Base-by-base conservation (phyloP, 2,797 vertebrate genomes). In the Syngnathus acus region DNA sequence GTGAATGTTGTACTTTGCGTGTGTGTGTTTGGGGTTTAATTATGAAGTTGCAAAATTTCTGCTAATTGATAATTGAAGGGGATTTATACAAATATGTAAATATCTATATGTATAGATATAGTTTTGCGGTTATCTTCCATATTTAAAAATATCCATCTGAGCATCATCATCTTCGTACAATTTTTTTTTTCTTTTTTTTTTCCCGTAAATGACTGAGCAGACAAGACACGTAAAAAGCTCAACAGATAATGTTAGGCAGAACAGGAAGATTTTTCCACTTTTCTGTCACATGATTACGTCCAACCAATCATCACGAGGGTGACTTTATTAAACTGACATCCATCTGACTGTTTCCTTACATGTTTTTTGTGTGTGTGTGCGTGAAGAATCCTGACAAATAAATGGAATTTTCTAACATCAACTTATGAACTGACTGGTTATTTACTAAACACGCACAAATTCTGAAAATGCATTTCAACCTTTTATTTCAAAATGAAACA, bases 371-470 rank as follows among this genome's bases (percentile, higher is more conserved):
- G 19, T 53, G 37, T 54, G 53, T 60, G 86, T 89, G 90, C 92
- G 89, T 91, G 86, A 88, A 42, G 84, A 92, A 86, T 88, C 90
- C 73, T 90, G 93, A 90, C 80, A 92, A 93, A 94, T 95, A 95
- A 96, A 92, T 85, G 54, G 74, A 86, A 84, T 94, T 90, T 93
- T 94, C 79, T 94, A 92, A 92, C 83, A 8, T 88, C 89, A 82
- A 86, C 48, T 65, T 66, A 21, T 58, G 47, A 62, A 54, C 10
- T 3, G 6, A 32, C 54, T 45, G 37, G 14, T 23, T 1, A 37
- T 37, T 23, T 54, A 4, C n/a, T 11, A 51, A 51, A 51, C 19
- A 9, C n/a, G 14, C 45, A 48, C 5, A 47, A 17, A 50, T 16
- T 6, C 13, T 16, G 45, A 17, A 32, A 5, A 48, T 48, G 1